Conservation (phyloP, 1,140 invertebrate genomes). For the Mactra quadrangularis region DNA sequence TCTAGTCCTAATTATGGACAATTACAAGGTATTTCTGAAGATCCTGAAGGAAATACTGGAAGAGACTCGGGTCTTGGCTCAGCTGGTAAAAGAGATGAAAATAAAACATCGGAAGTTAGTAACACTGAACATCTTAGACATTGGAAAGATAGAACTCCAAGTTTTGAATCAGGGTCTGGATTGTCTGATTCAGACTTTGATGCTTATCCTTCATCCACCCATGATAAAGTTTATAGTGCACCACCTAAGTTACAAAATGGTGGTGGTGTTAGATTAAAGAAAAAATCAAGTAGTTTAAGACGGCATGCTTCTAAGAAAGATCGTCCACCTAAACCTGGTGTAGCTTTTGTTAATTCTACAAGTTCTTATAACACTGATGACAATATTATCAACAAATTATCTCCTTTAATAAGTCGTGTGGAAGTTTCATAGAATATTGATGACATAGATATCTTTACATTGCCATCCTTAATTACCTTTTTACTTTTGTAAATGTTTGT, state of each 20-base stretch:
- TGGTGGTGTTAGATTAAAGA: slow-evolving; percentile 16
- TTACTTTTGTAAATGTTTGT: no score
- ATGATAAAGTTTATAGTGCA: slow-evolving; percentile 51
- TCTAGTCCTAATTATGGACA: not conserved
- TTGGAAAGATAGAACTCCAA: slow-evolving; percentile 31
- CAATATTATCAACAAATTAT: slow-evolving; percentile 6
- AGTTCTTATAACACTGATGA: slow-evolving; percentile 1
- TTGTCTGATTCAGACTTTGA: slow-evolving; percentile 53
- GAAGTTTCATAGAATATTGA: slow-evolving; percentile 48
- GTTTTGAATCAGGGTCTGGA: slow-evolving; percentile 49
- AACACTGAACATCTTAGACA: not conserved
- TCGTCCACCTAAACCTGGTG: slow-evolving; percentile 38
- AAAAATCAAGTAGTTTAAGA: slow-evolving; percentile 57
- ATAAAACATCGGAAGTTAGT: not conserved
- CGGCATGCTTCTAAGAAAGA: slow-evolving; percentile 11
- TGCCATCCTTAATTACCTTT: no score
- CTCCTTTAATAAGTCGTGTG: slow-evolving; percentile 36
- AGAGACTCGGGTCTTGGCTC: slow-evolving; percentile 55
- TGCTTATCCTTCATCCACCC: not conserved
- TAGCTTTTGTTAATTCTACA: slow-evolving; percentile 36
- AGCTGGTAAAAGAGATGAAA: slow-evolving; percentile 42
- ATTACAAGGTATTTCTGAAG: not conserved
- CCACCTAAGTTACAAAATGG: slow-evolving; percentile 48
- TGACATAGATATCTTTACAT: no score
- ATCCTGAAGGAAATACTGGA: slow-evolving; percentile 35